Conservation (phyloP, 2,113 vertebrate species). For the Panthera tigris region DNA sequence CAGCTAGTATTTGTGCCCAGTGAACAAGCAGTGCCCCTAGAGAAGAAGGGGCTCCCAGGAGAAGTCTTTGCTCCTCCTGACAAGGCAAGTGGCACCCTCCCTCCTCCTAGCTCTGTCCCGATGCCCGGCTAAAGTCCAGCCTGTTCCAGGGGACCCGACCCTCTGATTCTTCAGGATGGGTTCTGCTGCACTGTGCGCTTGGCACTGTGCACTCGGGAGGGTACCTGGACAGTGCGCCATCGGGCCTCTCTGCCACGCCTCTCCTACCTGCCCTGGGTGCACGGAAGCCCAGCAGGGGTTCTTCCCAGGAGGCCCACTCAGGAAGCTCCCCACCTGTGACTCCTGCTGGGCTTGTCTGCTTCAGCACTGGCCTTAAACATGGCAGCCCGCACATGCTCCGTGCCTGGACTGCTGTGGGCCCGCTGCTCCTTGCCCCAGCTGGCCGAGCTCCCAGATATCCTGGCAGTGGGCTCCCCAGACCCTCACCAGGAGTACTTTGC, state of each 20-base stretch:
- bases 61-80: neutral
- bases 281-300: neutral
- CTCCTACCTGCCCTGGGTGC: too few species aligned
- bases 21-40: too few species aligned
- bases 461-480: neutral
- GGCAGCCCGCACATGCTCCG: fast-evolving
- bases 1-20: too few species aligned
- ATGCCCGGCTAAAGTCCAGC: too few species aligned
- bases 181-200: neutral
- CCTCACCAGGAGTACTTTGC: neutral
- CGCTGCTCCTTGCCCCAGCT: neutral
- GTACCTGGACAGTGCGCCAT: neutral
- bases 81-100: neutral
- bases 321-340: neutral
- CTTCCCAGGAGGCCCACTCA: neutral
- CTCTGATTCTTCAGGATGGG: neutral
- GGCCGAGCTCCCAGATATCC: neutral
- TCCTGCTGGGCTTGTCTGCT: neutral
- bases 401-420: neutral
- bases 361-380: neutral
- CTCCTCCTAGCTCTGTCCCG: neutral
- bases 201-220: neutral
- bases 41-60: neutral
- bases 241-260: neutral
- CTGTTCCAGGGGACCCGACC: neutral